phyloP scores from a whole-genome alignment of 2,113 vertebrate genomes.

The Nipponia nippon region DNA sequence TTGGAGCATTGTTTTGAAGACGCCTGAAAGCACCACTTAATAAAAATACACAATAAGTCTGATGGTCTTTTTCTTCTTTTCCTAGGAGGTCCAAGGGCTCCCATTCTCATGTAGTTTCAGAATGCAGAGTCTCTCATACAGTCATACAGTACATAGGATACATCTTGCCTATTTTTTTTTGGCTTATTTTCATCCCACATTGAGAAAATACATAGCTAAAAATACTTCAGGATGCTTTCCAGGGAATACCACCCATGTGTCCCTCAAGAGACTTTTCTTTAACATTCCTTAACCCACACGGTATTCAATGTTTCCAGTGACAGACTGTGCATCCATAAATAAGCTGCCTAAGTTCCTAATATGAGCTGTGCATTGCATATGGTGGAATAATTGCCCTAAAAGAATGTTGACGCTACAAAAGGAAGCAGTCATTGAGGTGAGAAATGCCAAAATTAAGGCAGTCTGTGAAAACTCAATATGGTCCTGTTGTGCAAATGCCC shows the following conservation, averaged over 20 bases:
- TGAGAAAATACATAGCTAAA: slow-evolving; percentile 25
- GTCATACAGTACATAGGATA: neutral
- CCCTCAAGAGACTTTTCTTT: slow-evolving; percentile 15
- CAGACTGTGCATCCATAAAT: slow-evolving; percentile 42
- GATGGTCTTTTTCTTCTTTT: neutral
- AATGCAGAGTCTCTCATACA: neutral
- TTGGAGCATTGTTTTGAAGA: neutral
- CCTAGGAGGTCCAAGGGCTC: neutral
- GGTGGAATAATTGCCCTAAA: neutral
- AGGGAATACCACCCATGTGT: slow-evolving; percentile 28
- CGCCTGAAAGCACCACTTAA: neutral
- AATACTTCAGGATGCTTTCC: slow-evolving; percentile 18
- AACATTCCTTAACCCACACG: slow-evolving; percentile 32
- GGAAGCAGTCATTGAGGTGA: neutral
- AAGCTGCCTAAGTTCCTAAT: neutral
- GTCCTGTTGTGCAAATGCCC: neutral
- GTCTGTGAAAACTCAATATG: neutral
- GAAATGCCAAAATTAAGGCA: slow-evolving; percentile 18
- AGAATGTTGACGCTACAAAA: slow-evolving; percentile 5
- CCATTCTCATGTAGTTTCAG: neutral
- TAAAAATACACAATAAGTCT: neutral
- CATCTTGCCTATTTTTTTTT: neutral
- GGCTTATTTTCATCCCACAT: neutral
- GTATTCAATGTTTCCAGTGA: neutral
- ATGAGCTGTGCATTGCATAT: neutral